Evolutionary conservation across 35 echinoderm and acorn worm species (phyloP).

Genomic region (Ptychodera flava): DNA sequence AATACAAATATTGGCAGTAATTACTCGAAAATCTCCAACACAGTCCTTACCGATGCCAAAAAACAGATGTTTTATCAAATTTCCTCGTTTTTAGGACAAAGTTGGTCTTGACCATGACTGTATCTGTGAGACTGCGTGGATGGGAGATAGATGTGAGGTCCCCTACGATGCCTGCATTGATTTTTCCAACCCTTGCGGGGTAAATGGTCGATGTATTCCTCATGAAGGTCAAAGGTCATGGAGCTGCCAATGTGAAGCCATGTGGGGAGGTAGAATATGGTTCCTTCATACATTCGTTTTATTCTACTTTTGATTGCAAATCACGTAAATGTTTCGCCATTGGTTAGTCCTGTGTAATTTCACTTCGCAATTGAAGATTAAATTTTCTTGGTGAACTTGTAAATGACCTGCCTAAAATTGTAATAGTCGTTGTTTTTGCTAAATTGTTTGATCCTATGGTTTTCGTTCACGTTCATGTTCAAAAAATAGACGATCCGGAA

Average conservation of each 20-base stretch:
- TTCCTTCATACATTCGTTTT: too few species aligned
- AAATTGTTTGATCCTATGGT: background rate
- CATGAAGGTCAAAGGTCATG: slow-evolving; percentile 21
- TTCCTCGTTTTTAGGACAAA: slow-evolving; percentile 24
- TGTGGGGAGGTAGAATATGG: slow-evolving; percentile 32
- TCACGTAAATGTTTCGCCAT: too few species aligned
- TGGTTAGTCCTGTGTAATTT: too few species aligned
- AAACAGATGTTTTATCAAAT: too few species aligned
- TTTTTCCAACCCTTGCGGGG: slow-evolving; percentile 36
- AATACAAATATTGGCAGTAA: too few species aligned
- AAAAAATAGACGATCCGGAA: slow-evolving; percentile 35
- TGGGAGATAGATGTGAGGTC: slow-evolving; percentile 26
- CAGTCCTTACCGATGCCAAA: too few species aligned
- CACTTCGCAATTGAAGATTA: too few species aligned
- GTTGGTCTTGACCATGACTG: slow-evolving; percentile 21
- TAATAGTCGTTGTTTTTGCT: background rate
- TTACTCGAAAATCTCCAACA: too few species aligned
- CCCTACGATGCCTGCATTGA: slow-evolving; percentile 38
- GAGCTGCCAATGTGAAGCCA: slow-evolving; percentile 21
- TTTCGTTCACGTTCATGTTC: too few species aligned
- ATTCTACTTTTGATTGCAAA: too few species aligned
- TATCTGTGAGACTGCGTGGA: slow-evolving; percentile 21
- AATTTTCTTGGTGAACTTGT: too few species aligned
- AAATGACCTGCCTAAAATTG: background rate
- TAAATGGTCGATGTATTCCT: slow-evolving; percentile 10